Percentiles rank a stretch among this genome's conserved stretches.
Conservation (phyloP, 2,797 vertebrate species). For the Spondyliosoma cantharus region DNA sequence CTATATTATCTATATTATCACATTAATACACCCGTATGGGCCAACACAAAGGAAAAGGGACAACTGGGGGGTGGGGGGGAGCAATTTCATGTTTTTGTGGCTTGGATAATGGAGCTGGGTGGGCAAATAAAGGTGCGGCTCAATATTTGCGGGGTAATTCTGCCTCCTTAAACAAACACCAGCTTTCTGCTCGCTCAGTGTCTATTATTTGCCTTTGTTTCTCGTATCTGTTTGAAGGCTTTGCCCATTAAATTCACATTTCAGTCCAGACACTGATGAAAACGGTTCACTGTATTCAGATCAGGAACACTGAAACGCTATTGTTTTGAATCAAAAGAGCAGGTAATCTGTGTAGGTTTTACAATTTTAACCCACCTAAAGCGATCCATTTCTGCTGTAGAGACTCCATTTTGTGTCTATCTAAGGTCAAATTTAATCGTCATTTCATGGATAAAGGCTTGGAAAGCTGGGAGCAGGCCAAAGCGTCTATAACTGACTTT, state of each 20-base stretch:
- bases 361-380: not conserved
- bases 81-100: constrained; percentile 65
- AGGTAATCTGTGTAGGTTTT: not conserved
- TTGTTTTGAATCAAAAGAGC: constrained; percentile 12
- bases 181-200: constrained; percentile 57
- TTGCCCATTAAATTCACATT: constrained; percentile 43
- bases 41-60: constrained; percentile 43
- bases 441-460: constrained; percentile 17
- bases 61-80: constrained; percentile 18
- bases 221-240: constrained; percentile 63
- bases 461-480: constrained; percentile 32
- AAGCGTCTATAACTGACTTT: constrained; percentile 42
- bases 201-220: constrained; percentile 71
- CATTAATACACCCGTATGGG: constrained; percentile 44
- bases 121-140: constrained; percentile 84
- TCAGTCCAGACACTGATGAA: constrained; percentile 8
- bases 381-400: not conserved
- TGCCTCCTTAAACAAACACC: constrained; percentile 85
- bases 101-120: constrained; percentile 71
- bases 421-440: constrained; percentile 10
- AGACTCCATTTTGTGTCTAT: constrained; percentile 1
- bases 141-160: constrained; percentile 82
- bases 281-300: not conserved
- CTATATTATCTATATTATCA: constrained; percentile 9
- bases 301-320: not conserved